A percentile compares a stretch with the other conserved stretches of the same genome.
phyloP scores from a whole-genome alignment of 2,888 invertebrate genomes.

The Tanaodytes sp. region DNA sequence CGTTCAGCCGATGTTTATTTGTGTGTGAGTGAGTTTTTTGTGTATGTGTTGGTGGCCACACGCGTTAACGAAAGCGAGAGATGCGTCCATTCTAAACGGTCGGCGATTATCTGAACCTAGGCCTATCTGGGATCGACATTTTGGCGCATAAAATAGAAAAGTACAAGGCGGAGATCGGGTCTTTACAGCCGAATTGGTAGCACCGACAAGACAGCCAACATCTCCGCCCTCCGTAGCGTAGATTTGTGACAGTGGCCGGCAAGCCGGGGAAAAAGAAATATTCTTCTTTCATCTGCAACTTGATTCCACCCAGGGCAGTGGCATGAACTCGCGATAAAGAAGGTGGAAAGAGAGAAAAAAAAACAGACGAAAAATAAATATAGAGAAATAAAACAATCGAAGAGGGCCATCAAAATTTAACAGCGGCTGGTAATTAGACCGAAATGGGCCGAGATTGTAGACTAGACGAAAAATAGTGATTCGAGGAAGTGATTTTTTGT shows the following conservation, averaged over 20 bases:
- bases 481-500: no score
- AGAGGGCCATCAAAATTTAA: no score
- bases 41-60: constrained; percentile 21
- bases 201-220: constrained; percentile 70
- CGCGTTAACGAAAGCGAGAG: constrained; percentile 37
- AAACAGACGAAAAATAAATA: background rate
- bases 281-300: constrained; percentile 36
- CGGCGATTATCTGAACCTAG: constrained; percentile 59
- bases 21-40: background rate
- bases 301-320: no score
- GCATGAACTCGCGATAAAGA: no score
- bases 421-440: no score
- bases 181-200: constrained; percentile 68
- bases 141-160: constrained; percentile 62
- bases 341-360: no score
- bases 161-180: constrained; percentile 64
- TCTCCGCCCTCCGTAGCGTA: constrained; percentile 63
- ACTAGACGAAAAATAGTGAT: no score
- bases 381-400: no score
- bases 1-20: no score
- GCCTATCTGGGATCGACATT: constrained; percentile 51
- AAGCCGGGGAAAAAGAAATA: constrained; percentile 56
- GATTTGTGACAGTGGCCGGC: constrained; percentile 63
- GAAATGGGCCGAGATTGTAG: no score
- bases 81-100: constrained; percentile 39